These are phyloP conservation scores for Lasioglossum oenotherae DNA, from an alignment of 2,888 invertebrate genomes.

Conservation along the genomic window DNA sequence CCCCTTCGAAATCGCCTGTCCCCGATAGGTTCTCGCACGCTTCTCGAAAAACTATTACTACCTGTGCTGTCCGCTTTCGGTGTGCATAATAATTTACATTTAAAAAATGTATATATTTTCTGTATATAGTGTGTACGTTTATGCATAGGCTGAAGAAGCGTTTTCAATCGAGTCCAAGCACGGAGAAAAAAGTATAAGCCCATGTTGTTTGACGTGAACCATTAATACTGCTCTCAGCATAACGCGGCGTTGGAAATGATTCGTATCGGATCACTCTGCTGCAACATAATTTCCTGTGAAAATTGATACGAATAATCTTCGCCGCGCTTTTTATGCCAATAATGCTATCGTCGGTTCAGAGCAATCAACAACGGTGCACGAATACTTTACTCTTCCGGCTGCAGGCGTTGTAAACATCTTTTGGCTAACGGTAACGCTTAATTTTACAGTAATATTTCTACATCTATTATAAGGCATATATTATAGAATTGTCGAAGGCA, in stretches of 20 bases:
- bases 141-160: not conserved
- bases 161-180: not conserved
- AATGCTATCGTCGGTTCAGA: not conserved
- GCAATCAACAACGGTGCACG: not conserved
- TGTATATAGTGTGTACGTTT: not conserved
- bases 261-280: not conserved
- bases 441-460: slow-evolving; percentile 3
- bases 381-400: not conserved
- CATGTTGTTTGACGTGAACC: not conserved
- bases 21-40: slow-evolving; percentile 16
- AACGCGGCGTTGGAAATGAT: not conserved
- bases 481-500: slow-evolving; percentile 58
- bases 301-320: not conserved
- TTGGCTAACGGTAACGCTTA: not conserved
- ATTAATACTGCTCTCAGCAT: not conserved
- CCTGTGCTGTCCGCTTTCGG: not conserved
- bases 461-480: slow-evolving; percentile 33
- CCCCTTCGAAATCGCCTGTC: slow-evolving; percentile 56
- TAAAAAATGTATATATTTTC: not conserved
- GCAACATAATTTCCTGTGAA: not conserved
- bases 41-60: slow-evolving; percentile 22
- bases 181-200: not conserved
- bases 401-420: not conserved
- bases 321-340: not conserved
- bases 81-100: slow-evolving; percentile 1